phyloP scores from a whole-genome alignment of 2,888 invertebrate genomes.

The Apantesis nais region DNA sequence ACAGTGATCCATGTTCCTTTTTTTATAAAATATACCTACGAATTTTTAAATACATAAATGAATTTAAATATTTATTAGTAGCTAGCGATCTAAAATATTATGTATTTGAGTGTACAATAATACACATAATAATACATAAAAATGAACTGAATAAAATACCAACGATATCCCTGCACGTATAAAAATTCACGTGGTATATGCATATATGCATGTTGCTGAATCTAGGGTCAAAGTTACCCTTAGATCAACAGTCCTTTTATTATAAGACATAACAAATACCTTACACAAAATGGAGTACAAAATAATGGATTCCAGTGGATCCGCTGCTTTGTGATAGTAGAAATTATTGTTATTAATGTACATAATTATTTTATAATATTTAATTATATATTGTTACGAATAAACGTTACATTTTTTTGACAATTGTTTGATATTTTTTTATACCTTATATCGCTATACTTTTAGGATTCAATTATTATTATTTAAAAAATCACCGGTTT shows the following conservation, averaged over 20 bases:
- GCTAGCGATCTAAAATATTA: no score
- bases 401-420: slow-evolving; percentile 45
- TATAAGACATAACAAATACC: slow-evolving; percentile 22
- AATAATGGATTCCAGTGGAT: slow-evolving; percentile 24
- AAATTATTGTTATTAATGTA: slow-evolving; percentile 41
- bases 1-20: not conserved
- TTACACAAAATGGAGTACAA: slow-evolving; percentile 41
- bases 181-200: not conserved
- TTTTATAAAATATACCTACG: no score
- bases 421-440: slow-evolving; percentile 19
- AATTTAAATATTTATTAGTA: no score
- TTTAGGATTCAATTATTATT: not conserved
- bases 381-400: slow-evolving; percentile 51
- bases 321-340: slow-evolving; percentile 42
- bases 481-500: no score
- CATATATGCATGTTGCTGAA: not conserved
- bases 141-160: not conserved
- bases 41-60: no score
- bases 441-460: not conserved
- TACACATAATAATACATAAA: no score
- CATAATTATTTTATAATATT: slow-evolving; percentile 51
- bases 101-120: not conserved
- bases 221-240: slow-evolving; percentile 18
- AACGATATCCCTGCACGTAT: not conserved
- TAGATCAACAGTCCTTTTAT: not conserved